Percentiles rank a stretch among this genome's conserved stretches.
Evolutionary conservation across 2,113 vertebrate species (phyloP).

Genomic region (Pollachius pollachius): DNA sequence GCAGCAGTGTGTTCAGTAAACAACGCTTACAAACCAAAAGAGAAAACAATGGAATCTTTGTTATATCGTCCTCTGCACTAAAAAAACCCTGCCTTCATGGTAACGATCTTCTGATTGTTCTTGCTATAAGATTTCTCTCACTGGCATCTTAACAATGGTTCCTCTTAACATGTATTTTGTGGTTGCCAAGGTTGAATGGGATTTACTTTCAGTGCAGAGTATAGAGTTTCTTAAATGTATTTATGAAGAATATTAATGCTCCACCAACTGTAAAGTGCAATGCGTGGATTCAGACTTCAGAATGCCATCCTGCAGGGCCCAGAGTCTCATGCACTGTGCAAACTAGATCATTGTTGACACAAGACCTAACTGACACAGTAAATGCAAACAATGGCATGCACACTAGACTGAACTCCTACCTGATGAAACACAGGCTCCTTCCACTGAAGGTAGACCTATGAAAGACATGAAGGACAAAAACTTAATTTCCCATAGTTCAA

Average conservation of each 20-base stretch:
- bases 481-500: not conserved
- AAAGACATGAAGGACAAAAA: constrained; percentile 19
- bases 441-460: constrained; percentile 90
- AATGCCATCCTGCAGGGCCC: not conserved
- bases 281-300: not conserved
- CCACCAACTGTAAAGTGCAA: no score
- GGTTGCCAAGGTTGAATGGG: no score
- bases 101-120: no score
- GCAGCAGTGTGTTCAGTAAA: constrained; percentile 27
- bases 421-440: constrained; percentile 98
- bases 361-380: constrained; percentile 16
- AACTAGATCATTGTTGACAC: constrained; percentile 25
- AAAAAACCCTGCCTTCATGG: not conserved
- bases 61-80: constrained; percentile 11
- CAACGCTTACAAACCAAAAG: constrained; percentile 1
- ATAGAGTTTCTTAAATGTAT: no score
- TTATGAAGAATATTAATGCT: no score
- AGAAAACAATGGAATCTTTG: constrained; percentile 20
- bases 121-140: no score
- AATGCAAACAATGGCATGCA: constrained; percentile 43
- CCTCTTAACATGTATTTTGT: no score
- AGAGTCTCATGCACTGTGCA: not conserved
- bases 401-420: constrained; percentile 69
- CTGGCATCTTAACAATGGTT: no score
- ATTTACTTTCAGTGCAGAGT: no score